Evolutionary conservation across 2,888 invertebrate species (phyloP).

Genomic region (Scaptomyza cyrtandrae): DNA sequence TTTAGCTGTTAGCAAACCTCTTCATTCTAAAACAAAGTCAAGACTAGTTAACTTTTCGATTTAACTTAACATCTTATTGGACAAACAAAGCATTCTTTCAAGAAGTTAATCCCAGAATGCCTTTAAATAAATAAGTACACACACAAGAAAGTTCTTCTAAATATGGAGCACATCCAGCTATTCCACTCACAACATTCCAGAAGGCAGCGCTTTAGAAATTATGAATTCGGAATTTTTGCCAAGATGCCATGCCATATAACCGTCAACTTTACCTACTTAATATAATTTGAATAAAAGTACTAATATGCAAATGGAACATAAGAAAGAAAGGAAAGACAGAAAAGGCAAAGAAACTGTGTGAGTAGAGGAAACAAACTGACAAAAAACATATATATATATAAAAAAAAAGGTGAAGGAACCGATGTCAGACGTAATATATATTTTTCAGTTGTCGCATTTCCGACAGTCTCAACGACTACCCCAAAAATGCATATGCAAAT

Average conservation of each 20-base stretch:
- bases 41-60: no score
- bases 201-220: constrained; percentile 35
- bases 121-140: neutral
- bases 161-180: constrained; percentile 16
- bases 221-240: constrained; percentile 44
- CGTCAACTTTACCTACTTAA: constrained; percentile 60
- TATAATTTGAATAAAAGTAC: constrained; percentile 70
- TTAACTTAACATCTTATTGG: no score
- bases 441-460: constrained; percentile 69
- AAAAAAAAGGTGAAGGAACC: constrained; percentile 21
- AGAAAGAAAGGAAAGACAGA: neutral
- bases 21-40: no score
- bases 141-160: constrained; percentile 4
- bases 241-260: constrained; percentile 51
- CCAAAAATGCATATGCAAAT: constrained; percentile 75
- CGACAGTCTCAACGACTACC: constrained; percentile 48
- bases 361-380: constrained; percentile 32
- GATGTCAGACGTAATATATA: constrained; percentile 64
- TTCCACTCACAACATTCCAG: constrained; percentile 10
- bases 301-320: constrained; percentile 56
- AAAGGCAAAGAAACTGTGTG: constrained; percentile 10
- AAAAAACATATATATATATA: no score
- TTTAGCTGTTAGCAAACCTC: no score
- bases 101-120: neutral
- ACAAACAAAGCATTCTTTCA: neutral